These are phyloP conservation scores for Bugula neritina DNA, from an alignment of 2,888 invertebrate species.

Conservation along the genomic window DNA sequence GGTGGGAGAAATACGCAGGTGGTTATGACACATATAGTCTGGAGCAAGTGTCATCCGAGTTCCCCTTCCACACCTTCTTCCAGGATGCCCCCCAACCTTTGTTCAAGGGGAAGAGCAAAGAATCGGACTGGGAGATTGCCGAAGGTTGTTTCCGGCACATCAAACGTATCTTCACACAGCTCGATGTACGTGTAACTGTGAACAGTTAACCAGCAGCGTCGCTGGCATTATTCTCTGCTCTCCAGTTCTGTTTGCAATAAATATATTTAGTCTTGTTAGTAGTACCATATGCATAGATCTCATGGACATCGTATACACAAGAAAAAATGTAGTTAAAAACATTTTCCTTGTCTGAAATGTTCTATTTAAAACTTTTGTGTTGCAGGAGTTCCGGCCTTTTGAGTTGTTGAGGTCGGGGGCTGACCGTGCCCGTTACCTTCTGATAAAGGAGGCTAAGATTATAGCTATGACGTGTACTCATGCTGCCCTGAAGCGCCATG, in stretches of 20 bases:
- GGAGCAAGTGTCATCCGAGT: constrained; percentile 57
- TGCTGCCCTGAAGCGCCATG: constrained; percentile 90
- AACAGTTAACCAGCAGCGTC: not conserved
- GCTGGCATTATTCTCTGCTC: not conserved
- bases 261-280: not conserved
- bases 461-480: constrained; percentile 99
- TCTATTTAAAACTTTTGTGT: no score
- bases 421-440: constrained; percentile 88
- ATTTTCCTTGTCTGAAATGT: no score
- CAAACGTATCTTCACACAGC: constrained; percentile 86
- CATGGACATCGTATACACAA: no score
- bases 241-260: not conserved
- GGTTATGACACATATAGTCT: constrained; percentile 46
- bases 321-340: no score
- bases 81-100: constrained; percentile 85
- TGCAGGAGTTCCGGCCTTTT: constrained; percentile 86
- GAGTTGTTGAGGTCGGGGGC: constrained; percentile 89
- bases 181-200: constrained; percentile 60
- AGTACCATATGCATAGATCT: not conserved
- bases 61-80: constrained; percentile 92
- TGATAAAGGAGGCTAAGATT: constrained; percentile 97
- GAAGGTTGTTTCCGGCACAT: constrained; percentile 89
- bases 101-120: constrained; percentile 70
- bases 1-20: constrained; percentile 82
- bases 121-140: constrained; percentile 80